These are phyloP conservation scores for Phocoena phocoena DNA, from an alignment of 2,113 vertebrate genomes.

Conservation along the genomic window DNA sequence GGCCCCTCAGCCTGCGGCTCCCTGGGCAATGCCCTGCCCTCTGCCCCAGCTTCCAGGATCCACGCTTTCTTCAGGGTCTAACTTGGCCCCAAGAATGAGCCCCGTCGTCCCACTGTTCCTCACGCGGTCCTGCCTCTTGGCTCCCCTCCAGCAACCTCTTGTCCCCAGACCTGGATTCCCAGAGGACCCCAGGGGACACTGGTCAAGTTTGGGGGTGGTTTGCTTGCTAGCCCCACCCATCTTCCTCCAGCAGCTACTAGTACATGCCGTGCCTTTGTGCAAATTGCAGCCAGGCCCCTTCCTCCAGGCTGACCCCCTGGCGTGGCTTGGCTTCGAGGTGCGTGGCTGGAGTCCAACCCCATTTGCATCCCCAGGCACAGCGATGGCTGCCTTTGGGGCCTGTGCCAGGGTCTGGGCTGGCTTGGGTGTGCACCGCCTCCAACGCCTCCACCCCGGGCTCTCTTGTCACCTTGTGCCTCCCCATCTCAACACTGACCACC, in stretches of 20 bases:
- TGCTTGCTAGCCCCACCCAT: neutral
- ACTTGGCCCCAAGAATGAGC: neutral
- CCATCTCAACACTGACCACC: rapidly evolving
- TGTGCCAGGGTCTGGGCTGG: neutral
- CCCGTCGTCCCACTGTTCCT: neutral
- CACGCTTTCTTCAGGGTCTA: neutral
- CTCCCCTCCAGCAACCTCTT: neutral
- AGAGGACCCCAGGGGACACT: neutral
- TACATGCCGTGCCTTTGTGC: neutral
- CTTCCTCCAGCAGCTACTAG: neutral
- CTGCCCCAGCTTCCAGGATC: neutral
- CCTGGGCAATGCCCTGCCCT: neutral
- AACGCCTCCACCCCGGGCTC: rapidly evolving
- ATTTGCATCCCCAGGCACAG: too few species aligned
- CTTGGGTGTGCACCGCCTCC: neutral
- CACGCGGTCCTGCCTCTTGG: too few species aligned
- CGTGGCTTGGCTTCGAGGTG: neutral
- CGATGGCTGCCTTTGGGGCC: too few species aligned
- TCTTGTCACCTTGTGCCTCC: rapidly evolving
- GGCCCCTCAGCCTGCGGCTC: neutral
- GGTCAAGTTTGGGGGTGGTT: too few species aligned
- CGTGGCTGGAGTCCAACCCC: too few species aligned
- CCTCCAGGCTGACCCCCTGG: neutral
- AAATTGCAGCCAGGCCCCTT: neutral
- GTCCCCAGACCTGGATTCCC: neutral